Percentiles rank a stretch among this genome's conserved stretches.
phyloP scores from a whole-genome alignment of 2,113 vertebrate species.

The Scatophagus argus region DNA sequence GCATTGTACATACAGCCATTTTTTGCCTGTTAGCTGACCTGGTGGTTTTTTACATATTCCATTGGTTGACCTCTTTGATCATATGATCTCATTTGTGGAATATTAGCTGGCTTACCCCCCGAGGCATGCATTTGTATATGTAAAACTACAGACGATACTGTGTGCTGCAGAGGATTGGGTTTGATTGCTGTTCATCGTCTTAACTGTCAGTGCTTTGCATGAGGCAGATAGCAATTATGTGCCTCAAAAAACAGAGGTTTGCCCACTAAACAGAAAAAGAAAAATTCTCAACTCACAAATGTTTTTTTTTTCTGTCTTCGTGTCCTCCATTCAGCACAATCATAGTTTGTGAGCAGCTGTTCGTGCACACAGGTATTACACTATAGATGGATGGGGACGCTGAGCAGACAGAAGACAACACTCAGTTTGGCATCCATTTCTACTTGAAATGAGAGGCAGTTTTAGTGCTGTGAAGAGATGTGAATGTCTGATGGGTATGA shows the following conservation, averaged over 20 bases:
- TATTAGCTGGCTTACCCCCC: constrained; percentile 42
- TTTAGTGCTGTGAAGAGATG: not conserved
- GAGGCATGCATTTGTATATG: constrained; percentile 42
- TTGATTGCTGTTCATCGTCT: not conserved
- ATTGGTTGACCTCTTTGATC: constrained; percentile 64
- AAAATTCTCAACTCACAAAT: not conserved
- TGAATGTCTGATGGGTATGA: not conserved
- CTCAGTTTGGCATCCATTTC: not conserved
- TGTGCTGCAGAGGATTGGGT: not conserved
- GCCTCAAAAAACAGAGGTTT: not conserved
- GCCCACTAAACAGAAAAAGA: not conserved
- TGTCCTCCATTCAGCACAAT: not conserved
- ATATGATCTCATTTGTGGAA: constrained; percentile 41
- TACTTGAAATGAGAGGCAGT: not conserved
- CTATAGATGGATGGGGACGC: constrained; percentile 14
- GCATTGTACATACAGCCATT: not conserved
- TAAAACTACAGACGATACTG: not conserved
- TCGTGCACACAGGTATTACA: constrained; percentile 25
- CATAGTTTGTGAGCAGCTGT: constrained; percentile 17
- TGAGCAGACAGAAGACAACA: constrained; percentile 11
- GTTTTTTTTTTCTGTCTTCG: not conserved
- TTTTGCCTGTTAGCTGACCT: constrained; percentile 33
- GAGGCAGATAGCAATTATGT: not conserved
- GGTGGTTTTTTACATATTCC: constrained; percentile 41
- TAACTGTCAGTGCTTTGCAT: not conserved